Evolutionary conservation across 1,140 invertebrate genomes (phyloP).

Genomic region (Drosophila sp.): DNA sequence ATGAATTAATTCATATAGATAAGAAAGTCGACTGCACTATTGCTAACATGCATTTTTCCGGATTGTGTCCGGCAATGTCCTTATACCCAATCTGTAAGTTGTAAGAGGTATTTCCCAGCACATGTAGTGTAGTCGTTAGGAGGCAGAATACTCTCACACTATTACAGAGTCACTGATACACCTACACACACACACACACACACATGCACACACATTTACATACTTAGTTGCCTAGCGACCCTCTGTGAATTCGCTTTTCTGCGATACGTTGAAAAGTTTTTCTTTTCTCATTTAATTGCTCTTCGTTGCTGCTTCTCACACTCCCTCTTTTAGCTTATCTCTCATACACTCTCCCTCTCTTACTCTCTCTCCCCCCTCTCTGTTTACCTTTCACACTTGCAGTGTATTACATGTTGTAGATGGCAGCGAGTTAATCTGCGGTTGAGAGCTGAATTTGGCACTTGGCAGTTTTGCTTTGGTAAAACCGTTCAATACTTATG

Average conservation of each 20-base stretch:
- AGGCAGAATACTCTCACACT: conserved; percentile 6
- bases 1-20: too few relatives aligned
- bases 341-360: not conserved
- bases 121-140: conserved; percentile 7
- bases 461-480: conserved; percentile 43
- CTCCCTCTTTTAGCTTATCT: not conserved
- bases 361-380: not conserved
- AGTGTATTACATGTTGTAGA: conserved; percentile 24
- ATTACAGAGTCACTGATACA: not conserved
- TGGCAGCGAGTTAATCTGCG: conserved; percentile 68
- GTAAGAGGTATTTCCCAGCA: not conserved
- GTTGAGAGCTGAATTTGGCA: conserved; percentile 64
- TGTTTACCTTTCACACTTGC: not conserved
- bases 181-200: conserved; percentile 7
- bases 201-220: conserved; percentile 47
- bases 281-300: conserved; percentile 73
- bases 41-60: too few relatives aligned
- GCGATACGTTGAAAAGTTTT: conserved; percentile 64
- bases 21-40: too few relatives aligned
- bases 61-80: too few relatives aligned
- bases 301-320: conserved; percentile 18
- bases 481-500: conserved; percentile 16
- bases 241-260: conserved; percentile 56
- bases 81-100: not conserved
- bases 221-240: conserved; percentile 48